A percentile compares a stretch with the other conserved stretches of the same genome.
These are phyloP conservation scores for Rhabdornis inornatus DNA, from an alignment of 2,113 vertebrate genomes.

Conservation along the genomic window DNA sequence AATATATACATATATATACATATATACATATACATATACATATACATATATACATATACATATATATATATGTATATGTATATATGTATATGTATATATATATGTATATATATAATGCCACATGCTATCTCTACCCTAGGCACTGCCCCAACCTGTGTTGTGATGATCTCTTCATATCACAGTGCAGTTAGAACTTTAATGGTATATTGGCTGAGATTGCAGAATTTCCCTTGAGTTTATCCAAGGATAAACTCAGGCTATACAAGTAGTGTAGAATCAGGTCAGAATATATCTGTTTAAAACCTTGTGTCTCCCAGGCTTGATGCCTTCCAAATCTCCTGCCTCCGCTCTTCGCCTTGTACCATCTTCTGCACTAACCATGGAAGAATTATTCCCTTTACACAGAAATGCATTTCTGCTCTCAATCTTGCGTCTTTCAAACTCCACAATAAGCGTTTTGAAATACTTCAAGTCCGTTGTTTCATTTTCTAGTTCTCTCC, in stretches of 20 bases:
- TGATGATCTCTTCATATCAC: neutral
- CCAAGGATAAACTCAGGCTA: neutral
- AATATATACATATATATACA: neutral
- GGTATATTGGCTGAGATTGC: neutral
- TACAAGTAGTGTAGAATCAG: neutral
- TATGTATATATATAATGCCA: neutral
- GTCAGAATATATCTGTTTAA: neutral
- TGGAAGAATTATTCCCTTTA: neutral
- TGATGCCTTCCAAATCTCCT: neutral
- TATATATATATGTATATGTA: neutral
- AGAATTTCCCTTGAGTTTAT: neutral
- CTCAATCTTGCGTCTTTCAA: neutral
- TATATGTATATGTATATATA: too few species aligned
- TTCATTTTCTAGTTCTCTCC: neutral
- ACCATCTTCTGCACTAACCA: neutral
- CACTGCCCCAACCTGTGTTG: neutral
- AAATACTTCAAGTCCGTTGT: neutral
- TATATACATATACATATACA: neutral
- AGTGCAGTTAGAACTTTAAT: neutral
- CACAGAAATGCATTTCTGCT: neutral
- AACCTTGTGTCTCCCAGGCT: neutral
- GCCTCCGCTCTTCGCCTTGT: neutral
- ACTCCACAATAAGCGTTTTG: neutral
- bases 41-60: neutral
- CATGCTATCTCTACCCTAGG: neutral